Evolutionary conservation across 2,797 vertebrate genomes (phyloP), one percentile per base, ranked within the genome.

Genomic region (Pipistrellus kuhlii): DNA sequence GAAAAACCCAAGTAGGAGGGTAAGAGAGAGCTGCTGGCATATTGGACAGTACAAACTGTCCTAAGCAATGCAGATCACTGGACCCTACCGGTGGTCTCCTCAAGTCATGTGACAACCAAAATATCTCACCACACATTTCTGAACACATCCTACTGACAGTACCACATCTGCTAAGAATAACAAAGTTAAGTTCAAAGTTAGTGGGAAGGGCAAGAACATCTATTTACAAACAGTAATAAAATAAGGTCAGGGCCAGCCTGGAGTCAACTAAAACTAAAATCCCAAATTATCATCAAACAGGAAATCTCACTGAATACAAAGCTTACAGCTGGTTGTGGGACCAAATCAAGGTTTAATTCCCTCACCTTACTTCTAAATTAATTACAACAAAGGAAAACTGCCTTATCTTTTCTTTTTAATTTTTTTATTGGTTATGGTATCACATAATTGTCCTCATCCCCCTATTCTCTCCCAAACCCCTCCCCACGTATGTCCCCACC

Each of bases 151-250:
- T 73, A 75, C 14, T 44, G n/a, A 62, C 57, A 55, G 71, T 30
- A 86, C 62, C 69, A 85, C 30, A 92, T 75, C 53, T 4, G 5
- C 32, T 69, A 83, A 81, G 71, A 88, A 75, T 35, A 93, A 94
- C 48, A 59, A 81, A 88, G 21, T 77, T 21, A 75, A 53, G 78
- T 83, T 82, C 80, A 46, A 85, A 78, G 18, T 92, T 15, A 85
- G 71, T 64, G 84, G 69, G 35, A 88, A 92, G 21, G 62, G 73
- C 41, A 83, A 78, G 76, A 86, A 86, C 51, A 90, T 89, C 48
- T 83, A 48, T 35, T 90, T 92, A 92, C 46, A 82, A 93, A 93
- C 18, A 94, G 69, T 46, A 78, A 93, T 82, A 93, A 91, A 92
- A 91, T n/a, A 32, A 92, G 57, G 23, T 71, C 30, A 89, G 11